Conservation (phyloP, 2,888 invertebrate species). For the Drosophila macrospina region DNA sequence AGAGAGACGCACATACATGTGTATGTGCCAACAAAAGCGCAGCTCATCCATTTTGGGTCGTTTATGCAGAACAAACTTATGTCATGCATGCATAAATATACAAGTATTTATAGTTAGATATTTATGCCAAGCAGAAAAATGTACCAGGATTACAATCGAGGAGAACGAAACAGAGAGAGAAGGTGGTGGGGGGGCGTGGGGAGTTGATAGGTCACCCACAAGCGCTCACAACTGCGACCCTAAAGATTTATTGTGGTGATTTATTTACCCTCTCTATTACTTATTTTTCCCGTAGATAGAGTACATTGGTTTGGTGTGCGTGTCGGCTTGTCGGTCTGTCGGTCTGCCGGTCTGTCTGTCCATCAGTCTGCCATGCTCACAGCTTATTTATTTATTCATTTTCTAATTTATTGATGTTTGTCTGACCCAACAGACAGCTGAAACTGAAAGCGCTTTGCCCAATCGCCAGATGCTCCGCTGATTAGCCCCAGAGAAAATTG, state of each 20-base stretch:
- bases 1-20: constrained; percentile 5
- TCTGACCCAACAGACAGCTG: constrained; percentile 68
- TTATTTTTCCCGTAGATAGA: constrained; percentile 41
- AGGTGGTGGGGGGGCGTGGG: not conserved
- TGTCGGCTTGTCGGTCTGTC: constrained; percentile 36
- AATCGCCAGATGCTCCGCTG: constrained; percentile 59
- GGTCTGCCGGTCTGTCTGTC: constrained; percentile 33
- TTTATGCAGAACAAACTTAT: constrained; percentile 73
- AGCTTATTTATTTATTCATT: constrained; percentile 82
- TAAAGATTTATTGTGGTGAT: constrained; percentile 80
- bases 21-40: constrained; percentile 40
- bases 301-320: constrained; percentile 15
- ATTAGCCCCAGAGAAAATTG: constrained; percentile 35
- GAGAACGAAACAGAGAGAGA: too few species aligned
- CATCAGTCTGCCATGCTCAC: constrained; percentile 51
- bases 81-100: constrained; percentile 80
- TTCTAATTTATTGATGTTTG: constrained; percentile 81
- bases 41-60: constrained; percentile 66
- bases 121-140: constrained; percentile 74
- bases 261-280: constrained; percentile 63
- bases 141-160: constrained; percentile 32
- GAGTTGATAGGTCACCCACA: constrained; percentile 33
- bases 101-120: constrained; percentile 73
- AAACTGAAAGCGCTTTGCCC: constrained; percentile 52
- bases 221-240: constrained; percentile 66